Base-by-base conservation (phyloP, 2,113 vertebrate genomes). In the Salvelinus namaycush region DNA sequence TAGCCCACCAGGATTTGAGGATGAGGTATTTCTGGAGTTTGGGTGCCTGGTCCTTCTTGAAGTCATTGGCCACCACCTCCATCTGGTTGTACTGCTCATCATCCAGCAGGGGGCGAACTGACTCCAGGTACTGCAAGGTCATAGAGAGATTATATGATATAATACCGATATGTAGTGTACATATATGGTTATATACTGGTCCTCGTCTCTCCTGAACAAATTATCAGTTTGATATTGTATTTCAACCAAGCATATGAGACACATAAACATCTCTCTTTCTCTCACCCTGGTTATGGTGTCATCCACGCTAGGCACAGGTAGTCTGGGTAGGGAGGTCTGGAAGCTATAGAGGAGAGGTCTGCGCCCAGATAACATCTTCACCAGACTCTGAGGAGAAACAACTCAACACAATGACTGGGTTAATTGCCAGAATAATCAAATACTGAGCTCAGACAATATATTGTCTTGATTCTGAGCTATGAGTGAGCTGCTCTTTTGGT, bases 1-100 rank as follows among this genome's bases (percentile, higher is more conserved):
- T 93, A 3, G 95, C 94, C 97, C 96, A 99, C 97, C 97, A 99
- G 1, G 96, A 97, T 79, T 98, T 99, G 68, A 98, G 89, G 66
- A 93, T 72, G 16, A 99, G 93, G 82, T 96, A 97, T 81, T 94
- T 96, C 89, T 99, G 97, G 20, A 98, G 90, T 75, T 89, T 91
- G 0, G 94, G 93, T 0, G 96, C 97, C 2, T 82, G 86, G 12
- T 93, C 88, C 64, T 95, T 88, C 91, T 94, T 93, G 85, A 99
- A 99, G 5, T 97, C 94, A 70, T 90, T 92, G 82, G 97, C 95
- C 85, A 98, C 81, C 0, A 5, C 78, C 75, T 94, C 95, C 96
- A 96, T 97, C 73, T 92, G 89, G 0, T 26, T 49, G 80, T 93
- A 99, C 2, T 93, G 84, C 2, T 94, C 89, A 0, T 92, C 89